Evolutionary conservation across 2,113 vertebrate genomes (phyloP), one percentile per base, ranked within the genome.

Genomic region (Ardeotis arabs): DNA sequence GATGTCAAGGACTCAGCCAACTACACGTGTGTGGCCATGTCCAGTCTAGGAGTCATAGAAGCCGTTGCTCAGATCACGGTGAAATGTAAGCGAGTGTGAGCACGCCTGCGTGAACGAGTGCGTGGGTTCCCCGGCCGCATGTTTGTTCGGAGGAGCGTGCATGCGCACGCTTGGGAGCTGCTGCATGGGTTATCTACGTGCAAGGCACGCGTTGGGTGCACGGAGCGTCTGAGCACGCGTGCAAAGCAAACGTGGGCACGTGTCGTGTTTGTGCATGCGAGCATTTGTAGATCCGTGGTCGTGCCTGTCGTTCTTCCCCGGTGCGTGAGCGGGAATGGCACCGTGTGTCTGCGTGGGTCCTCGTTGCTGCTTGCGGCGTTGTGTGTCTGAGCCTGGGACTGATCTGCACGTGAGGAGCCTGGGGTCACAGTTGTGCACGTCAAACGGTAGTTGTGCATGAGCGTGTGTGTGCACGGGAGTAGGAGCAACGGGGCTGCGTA

Each of bases 11-110:
- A 99, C 96, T 99, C 99, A 0, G 99, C 99, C 98, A 99, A 99
- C 98, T 99, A 99, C 98, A 99, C 99, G 4, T 99, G 99, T 6
- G 99, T 99, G 96, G 99, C 99, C 97, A 99, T 99, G 99, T 99
- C 99, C 97, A 99, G 99, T 82, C 98, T 99, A 95, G 99, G 99
- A 41, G 99, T 99, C 96, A 99, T 99, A 16, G 99, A 99, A 78
- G 98, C 99, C 0, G 99, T 99, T 66, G 99, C 99, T 5, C 99
- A 99, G 97, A 99, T 99, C 98, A 99, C 99, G 16, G 99, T 99
- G 96, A 99, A 99, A 98, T 99, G 99, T 99, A 98, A 99, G 99
- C 81, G 62, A 75, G 55, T 1, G 92, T 58, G 94, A 84, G 74
- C 89, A 79, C 84, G 35, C 35, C 67, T 62, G 88, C 66, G 91